A percentile compares a stretch with the other conserved stretches of the same genome.
Evolutionary conservation across 2,113 vertebrate species (phyloP).

Genomic region (Polypterus senegalus): DNA sequence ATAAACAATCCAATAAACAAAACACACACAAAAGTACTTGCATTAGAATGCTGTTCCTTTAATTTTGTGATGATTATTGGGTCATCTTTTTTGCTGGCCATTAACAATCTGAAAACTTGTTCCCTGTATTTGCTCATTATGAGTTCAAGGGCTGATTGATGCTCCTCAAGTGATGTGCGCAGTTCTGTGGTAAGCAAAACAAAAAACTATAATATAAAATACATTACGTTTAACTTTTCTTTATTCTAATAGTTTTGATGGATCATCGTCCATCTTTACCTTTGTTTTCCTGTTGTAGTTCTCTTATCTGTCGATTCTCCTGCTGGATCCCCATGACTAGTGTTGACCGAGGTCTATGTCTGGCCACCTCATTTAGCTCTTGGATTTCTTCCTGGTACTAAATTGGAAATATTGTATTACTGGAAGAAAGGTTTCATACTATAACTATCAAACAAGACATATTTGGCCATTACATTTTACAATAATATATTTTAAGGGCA

Average conservation of each 20-base stretch:
- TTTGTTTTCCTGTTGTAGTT: constrained; percentile 93
- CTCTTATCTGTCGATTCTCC: constrained; percentile 91
- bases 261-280: constrained; percentile 36
- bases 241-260: too few species aligned
- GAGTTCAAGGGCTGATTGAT: constrained; percentile 91
- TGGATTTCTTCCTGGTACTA: constrained; percentile 96
- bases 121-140: constrained; percentile 97
- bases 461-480: too few species aligned
- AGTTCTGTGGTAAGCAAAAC: constrained; percentile 54
- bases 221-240: too few species aligned
- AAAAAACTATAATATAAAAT: background rate
- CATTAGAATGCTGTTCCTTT: constrained; percentile 89
- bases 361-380: constrained; percentile 81
- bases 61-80: constrained; percentile 75
- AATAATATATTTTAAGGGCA: too few species aligned
- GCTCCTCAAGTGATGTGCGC: constrained; percentile 81
- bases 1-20: background rate
- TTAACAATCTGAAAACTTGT: constrained; percentile 85
- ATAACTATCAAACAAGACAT: too few species aligned
- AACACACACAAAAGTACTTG: constrained; percentile 26
- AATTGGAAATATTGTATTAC: background rate
- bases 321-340: constrained; percentile 94
- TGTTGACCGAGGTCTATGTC: constrained; percentile 86
- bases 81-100: constrained; percentile 87
- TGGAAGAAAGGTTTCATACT: too few species aligned